Evolutionary conservation across 2,797 vertebrate species (phyloP).

Genomic region (Arremon brunneinucha): DNA sequence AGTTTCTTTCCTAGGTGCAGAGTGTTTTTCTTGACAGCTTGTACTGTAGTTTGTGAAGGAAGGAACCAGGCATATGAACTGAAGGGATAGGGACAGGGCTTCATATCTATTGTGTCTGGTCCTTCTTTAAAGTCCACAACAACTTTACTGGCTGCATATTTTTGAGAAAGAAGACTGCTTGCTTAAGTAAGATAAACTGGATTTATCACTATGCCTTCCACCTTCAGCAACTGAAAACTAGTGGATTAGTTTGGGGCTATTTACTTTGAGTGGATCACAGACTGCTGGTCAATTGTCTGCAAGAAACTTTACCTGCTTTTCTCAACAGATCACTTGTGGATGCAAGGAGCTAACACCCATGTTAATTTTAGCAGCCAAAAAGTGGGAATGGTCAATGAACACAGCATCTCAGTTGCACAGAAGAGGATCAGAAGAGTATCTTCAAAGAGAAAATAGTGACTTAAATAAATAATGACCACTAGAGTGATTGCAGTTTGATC

Average conservation of each 20-base stretch:
- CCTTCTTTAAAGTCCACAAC: not conserved
- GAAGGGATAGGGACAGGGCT: not conserved
- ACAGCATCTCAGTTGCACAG: not conserved
- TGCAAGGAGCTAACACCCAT: not conserved
- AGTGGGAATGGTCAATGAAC: not conserved
- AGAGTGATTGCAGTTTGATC: conserved; percentile 1
- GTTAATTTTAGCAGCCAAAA: not conserved
- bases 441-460: conserved; percentile 25
- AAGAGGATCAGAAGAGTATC: conserved; percentile 10
- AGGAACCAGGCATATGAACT: not conserved
- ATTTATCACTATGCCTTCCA: not conserved
- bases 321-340: not conserved
- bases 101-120: not conserved
- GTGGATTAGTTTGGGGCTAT: not conserved
- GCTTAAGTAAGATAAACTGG: not conserved
- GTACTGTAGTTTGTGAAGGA: not conserved
- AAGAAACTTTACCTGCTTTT: not conserved
- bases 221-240: not conserved
- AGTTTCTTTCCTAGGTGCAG: not conserved
- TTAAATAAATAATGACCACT: conserved; percentile 35
- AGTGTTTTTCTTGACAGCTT: not conserved
- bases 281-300: not conserved
- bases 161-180: not conserved
- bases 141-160: not conserved
- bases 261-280: not conserved